Conservation (phyloP, 2,113 vertebrate genomes). For the Bubo blakistoni region DNA sequence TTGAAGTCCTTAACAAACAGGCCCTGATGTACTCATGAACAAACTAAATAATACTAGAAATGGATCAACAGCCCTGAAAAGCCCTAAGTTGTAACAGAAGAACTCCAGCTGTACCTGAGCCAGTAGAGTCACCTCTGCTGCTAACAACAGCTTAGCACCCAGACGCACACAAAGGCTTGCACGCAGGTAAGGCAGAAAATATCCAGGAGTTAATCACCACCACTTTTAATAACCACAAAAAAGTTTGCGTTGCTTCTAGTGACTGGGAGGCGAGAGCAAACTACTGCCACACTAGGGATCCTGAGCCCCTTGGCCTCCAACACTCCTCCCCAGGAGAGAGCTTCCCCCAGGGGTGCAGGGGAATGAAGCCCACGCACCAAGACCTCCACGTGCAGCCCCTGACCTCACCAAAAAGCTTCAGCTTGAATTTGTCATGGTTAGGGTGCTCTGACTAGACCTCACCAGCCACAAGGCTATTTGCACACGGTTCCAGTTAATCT, state of each 20-base stretch:
- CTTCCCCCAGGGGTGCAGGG: not conserved
- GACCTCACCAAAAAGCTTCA: not conserved
- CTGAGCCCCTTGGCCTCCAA: not conserved
- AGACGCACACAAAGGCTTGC: not conserved
- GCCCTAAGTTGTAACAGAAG: accelerated
- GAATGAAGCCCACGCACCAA: not conserved
- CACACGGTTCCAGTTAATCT: accelerated
- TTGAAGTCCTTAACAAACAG: not conserved
- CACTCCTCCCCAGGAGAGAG: no score
- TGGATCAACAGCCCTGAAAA: not conserved
- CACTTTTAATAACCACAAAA: not conserved
- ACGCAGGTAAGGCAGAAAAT: not conserved
- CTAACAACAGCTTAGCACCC: not conserved
- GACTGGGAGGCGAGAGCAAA: not conserved
- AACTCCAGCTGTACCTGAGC: not conserved
- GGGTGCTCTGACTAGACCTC: accelerated
- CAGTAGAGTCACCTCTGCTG: not conserved
- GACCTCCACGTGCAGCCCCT: not conserved
- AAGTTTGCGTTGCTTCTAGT: not conserved
- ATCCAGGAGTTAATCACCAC: not conserved
- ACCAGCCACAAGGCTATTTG: not conserved
- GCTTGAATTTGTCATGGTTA: not conserved
- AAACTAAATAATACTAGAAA: not conserved
- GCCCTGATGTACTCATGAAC: not conserved
- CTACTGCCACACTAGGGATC: not conserved